Base-by-base conservation (phyloP, 2,888 invertebrate species). In the Macropis europaea region DNA sequence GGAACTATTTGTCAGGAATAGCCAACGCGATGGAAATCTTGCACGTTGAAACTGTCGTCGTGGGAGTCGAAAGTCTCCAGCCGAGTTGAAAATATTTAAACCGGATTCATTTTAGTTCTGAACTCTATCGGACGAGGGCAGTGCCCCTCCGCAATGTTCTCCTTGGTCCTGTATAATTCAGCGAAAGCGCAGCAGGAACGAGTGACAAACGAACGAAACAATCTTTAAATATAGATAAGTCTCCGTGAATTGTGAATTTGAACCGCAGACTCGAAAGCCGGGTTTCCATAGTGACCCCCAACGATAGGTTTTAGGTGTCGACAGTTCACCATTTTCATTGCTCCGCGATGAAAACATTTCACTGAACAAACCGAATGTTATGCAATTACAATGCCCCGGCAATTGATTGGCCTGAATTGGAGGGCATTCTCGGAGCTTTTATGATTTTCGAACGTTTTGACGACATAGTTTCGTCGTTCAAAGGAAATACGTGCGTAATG, bases 221-320 rank as follows among this genome's bases (percentile, higher is more conserved):
- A 45, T 45, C 15, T 28, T 45, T 45, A 45, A 45, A 45, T 28
- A 45, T 45, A 45, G 11, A 45, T 45, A 45, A 45, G 45, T 13
- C 15, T 15, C 15, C 26, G 45, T 15, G 26, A 15, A 45, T 19
- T 42, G 19, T 42, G 9, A 19, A 42, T 1, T 24, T 45, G 2
- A 45, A 15, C 45, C 26, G n/a, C 24, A 13, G 1, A 9, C 26
- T 4, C n/a, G 28, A n/a, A 28, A 22, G 45, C 7, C 7, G 7
- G 9, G 45, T 28, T 15, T 26, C 45, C 45, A 15, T 9, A 28
- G n/a, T n/a, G n/a, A 28, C 15, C 9, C n/a, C 2, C n/a, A n/a
- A n/a, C n/a, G n/a, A n/a, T n/a, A n/a, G n/a, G n/a, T n/a, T n/a
- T 43, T 43, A 24, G 7, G 13, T 1, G 3, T 3, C 7, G 9